Percentiles rank a stretch among this genome's conserved stretches.
Conservation (phyloP, 1,140 invertebrate species). For the Brachionus paranguensis region DNA sequence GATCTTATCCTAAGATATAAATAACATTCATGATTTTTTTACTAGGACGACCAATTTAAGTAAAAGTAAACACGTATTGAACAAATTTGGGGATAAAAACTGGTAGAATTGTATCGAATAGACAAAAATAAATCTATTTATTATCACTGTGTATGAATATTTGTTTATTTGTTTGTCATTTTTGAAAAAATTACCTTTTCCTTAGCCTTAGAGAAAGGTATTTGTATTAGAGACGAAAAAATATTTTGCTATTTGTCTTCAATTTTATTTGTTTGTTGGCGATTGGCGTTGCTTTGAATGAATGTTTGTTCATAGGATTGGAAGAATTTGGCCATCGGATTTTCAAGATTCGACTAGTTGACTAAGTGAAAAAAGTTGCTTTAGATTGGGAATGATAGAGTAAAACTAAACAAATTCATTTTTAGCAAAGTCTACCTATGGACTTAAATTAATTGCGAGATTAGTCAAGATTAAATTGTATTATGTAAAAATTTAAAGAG, state of each 20-base stretch:
- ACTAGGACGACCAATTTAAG: neutral
- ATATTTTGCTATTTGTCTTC: neutral
- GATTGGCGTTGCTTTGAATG: constrained; percentile 24
- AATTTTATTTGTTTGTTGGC: constrained; percentile 27
- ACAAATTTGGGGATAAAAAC: neutral
- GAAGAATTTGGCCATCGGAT: neutral
- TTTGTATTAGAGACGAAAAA: neutral
- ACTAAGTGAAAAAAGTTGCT: neutral
- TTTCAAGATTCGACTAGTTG: neutral
- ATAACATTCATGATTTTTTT: neutral
- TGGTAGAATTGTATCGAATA: neutral
- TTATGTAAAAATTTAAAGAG: constrained; percentile 21
- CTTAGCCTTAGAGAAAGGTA: neutral
- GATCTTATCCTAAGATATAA: neutral
- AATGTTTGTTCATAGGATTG: neutral
- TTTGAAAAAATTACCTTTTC: constrained; percentile 1
- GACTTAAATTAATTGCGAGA: constrained; percentile 18
- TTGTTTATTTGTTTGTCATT: constrained; percentile 23
- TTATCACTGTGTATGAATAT: neutral
- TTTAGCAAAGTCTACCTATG: neutral
- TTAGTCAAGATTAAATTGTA: constrained; percentile 30
- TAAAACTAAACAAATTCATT: neutral
- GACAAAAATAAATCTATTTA: neutral
- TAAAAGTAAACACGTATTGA: neutral
- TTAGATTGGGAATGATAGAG: neutral